Percentiles rank a stretch among this genome's conserved stretches.
These are phyloP conservation scores for Nyctibius bracteatus DNA, from an alignment of 2,113 vertebrate species.

Conservation along the genomic window DNA sequence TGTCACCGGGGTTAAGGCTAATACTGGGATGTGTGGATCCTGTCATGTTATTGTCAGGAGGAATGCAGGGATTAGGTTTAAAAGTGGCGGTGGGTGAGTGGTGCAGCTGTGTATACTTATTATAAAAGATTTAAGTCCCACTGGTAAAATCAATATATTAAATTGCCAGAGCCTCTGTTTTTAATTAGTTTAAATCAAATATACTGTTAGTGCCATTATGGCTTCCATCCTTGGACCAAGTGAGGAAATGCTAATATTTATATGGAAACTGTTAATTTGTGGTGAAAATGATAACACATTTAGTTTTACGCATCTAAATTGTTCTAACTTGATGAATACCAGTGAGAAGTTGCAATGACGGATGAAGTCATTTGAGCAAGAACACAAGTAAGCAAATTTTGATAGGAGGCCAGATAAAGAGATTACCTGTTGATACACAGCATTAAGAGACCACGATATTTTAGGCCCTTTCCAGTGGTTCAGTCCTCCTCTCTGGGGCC, in stretches of 20 bases:
- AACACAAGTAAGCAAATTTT: neutral
- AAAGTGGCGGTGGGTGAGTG: constrained; percentile 55
- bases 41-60: constrained; percentile 74
- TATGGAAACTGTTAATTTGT: constrained; percentile 74
- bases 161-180: constrained; percentile 75
- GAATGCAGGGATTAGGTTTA: constrained; percentile 69
- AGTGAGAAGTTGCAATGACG: neutral
- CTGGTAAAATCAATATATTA: constrained; percentile 81
- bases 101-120: constrained; percentile 75
- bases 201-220: constrained; percentile 50
- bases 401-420: neutral
- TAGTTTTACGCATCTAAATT: constrained; percentile 30
- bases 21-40: constrained; percentile 75
- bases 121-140: constrained; percentile 75
- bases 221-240: constrained; percentile 49
- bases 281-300: constrained; percentile 69
- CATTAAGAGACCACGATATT: neutral
- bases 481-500: neutral
- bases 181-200: constrained; percentile 79
- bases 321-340: constrained; percentile 41
- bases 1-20: constrained; percentile 66
- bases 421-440: neutral
- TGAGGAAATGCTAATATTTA: constrained; percentile 79
- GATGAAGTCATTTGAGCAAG: constrained; percentile 1
- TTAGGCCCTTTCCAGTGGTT: neutral